phyloP scores from a whole-genome alignment of 1,140 invertebrate genomes.

The Bombus haemorrhoidalis region DNA sequence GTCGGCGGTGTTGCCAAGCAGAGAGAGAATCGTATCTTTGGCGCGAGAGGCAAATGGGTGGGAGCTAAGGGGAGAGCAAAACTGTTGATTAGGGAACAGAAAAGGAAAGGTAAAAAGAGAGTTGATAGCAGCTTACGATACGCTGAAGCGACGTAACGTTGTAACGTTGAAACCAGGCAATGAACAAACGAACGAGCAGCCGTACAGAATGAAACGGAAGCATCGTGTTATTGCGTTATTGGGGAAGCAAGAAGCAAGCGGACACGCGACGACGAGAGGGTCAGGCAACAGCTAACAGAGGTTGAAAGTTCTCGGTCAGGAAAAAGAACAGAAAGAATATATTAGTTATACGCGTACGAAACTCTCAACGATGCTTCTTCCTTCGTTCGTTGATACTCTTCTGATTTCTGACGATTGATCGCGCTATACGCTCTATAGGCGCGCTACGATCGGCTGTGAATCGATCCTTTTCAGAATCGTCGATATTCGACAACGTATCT shows the following conservation, averaged over 20 bases:
- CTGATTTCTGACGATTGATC: background rate
- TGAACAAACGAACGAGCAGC: slow-evolving; percentile 1
- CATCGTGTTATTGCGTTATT: background rate
- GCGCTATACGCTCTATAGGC: too few relatives aligned
- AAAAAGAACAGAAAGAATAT: slow-evolving; percentile 27
- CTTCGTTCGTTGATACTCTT: background rate
- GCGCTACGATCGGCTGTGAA: background rate
- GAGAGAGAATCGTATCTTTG: slow-evolving; percentile 47
- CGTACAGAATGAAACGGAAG: slow-evolving; percentile 23
- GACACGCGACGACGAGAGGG: background rate
- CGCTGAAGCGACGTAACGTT: background rate
- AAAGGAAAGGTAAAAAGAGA: slow-evolving; percentile 4
- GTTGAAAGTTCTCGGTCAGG: background rate
- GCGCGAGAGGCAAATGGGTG: slow-evolving; percentile 11
- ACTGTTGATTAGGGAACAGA: slow-evolving; percentile 11
- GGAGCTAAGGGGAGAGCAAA: background rate
- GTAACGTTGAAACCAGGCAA: slow-evolving; percentile 33
- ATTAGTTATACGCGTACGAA: slow-evolving; percentile 49
- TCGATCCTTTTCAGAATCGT: background rate
- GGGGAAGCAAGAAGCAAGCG: background rate
- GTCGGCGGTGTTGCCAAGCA: slow-evolving; percentile 64
- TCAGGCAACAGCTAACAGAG: background rate
- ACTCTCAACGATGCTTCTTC: slow-evolving; percentile 49
- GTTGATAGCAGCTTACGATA: slow-evolving; percentile 4
- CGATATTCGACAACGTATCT: too few relatives aligned